Percentiles rank a stretch among this genome's conserved stretches.
These are phyloP conservation scores for Achlya flavicornis DNA, from an alignment of 2,888 invertebrate genomes.

Conservation along the genomic window DNA sequence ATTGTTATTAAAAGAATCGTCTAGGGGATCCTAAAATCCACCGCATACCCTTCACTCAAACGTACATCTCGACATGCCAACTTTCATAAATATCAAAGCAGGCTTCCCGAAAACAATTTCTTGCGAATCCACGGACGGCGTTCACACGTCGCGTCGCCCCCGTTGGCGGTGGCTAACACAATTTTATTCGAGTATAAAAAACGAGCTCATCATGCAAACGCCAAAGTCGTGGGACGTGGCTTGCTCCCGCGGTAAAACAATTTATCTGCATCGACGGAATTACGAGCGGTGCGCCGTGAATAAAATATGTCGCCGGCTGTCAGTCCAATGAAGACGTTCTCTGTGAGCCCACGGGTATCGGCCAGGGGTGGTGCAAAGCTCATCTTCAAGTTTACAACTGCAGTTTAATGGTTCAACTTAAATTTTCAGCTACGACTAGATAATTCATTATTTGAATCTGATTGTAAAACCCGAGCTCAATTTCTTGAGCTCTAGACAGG, in stretches of 20 bases:
- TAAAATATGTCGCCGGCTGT: slow-evolving; percentile 83
- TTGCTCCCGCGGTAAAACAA: slow-evolving; percentile 80
- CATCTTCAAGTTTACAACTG: neutral
- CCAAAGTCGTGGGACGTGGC: slow-evolving; percentile 79
- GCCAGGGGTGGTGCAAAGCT: slow-evolving; percentile 49
- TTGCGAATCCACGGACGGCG: slow-evolving; percentile 62
- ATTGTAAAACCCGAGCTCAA: neutral
- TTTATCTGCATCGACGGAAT: slow-evolving; percentile 84
- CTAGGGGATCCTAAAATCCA: slow-evolving; percentile 54
- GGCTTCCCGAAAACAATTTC: slow-evolving; percentile 77
- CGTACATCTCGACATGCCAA: slow-evolving; percentile 65
- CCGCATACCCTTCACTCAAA: slow-evolving; percentile 70
- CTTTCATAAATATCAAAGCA: slow-evolving; percentile 82
- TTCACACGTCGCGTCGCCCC: slow-evolving; percentile 75
- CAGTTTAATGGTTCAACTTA: neutral
- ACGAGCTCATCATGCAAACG: slow-evolving; percentile 84
- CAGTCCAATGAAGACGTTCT: slow-evolving; percentile 70
- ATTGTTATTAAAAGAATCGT: slow-evolving; percentile 36
- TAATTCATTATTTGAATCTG: neutral
- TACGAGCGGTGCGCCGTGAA: slow-evolving; percentile 79
- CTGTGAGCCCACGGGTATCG: slow-evolving; percentile 40
- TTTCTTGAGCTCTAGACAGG: neutral
- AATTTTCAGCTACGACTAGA: neutral
- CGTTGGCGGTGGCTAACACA: slow-evolving; percentile 75
- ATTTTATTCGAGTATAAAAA: slow-evolving; percentile 83